These are phyloP conservation scores for Patella vulgata DNA, from an alignment of 1,140 invertebrate species.

Conservation along the genomic window DNA sequence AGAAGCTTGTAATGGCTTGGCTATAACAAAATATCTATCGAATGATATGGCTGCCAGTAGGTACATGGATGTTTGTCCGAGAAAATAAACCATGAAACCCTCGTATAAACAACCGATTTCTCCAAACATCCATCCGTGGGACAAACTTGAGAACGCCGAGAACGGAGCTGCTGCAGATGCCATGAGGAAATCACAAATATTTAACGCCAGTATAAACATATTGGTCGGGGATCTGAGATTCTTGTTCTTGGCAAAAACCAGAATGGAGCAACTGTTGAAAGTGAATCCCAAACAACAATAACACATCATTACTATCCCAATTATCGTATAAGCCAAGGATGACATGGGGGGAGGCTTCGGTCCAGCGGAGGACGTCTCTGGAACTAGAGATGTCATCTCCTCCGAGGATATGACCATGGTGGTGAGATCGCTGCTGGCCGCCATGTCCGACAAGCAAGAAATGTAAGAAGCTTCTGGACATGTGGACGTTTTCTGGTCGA, in stretches of 20 bases:
- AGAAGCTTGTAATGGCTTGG: constrained; percentile 35
- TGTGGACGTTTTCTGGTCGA: no score
- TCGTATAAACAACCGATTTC: constrained; percentile 31
- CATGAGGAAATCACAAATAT: constrained; percentile 42
- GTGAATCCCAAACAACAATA: constrained; percentile 27
- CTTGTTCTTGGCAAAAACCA: constrained; percentile 43
- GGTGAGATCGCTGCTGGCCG: background rate
- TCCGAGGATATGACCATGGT: background rate
- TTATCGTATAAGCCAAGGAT: constrained; percentile 12
- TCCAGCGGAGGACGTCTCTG: background rate
- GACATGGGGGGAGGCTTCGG: constrained; percentile 3
- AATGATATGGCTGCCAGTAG: constrained; percentile 44
- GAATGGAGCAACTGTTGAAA: constrained; percentile 26
- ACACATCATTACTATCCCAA: constrained; percentile 23
- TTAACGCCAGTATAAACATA: constrained; percentile 44
- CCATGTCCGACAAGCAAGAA: no score
- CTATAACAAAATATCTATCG: constrained; percentile 52
- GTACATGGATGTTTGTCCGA: constrained; percentile 46
- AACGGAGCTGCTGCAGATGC: constrained; percentile 20
- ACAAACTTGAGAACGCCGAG: constrained; percentile 2
- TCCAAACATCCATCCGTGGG: constrained; percentile 38
- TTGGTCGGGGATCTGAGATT: constrained; percentile 49
- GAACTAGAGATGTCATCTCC: background rate
- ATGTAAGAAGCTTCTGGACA: no score
- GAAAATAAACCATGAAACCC: constrained; percentile 44